A percentile compares a stretch with the other conserved stretches of the same genome.
These are phyloP conservation scores for Metopia argyrocephala DNA, from an alignment of 2,888 invertebrate species.

Conservation along the genomic window DNA sequence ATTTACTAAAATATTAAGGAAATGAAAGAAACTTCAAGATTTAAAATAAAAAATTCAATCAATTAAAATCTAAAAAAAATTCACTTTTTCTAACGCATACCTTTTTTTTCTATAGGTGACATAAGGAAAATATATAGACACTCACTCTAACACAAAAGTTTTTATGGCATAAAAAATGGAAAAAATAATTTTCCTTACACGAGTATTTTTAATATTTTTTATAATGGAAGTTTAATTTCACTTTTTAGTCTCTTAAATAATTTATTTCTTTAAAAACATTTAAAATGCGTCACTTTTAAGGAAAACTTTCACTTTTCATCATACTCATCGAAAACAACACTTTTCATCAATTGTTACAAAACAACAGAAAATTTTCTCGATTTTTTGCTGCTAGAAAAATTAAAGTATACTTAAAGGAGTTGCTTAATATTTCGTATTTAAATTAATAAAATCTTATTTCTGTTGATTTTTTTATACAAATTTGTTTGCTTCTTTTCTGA, in stretches of 20 bases:
- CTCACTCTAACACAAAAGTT: background rate
- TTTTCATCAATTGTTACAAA: conserved; percentile 33
- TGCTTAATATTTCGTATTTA: background rate
- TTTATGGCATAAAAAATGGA: background rate
- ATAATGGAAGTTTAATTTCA: too few relatives aligned
- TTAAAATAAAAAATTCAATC: conserved; percentile 23
- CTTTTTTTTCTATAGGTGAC: conserved; percentile 18
- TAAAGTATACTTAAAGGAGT: background rate
- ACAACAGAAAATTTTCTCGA: background rate
- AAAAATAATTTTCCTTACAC: background rate
- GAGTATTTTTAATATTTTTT: background rate
- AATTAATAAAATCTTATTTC: background rate
- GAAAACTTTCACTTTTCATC: conserved; percentile 53
- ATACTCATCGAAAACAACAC: background rate
- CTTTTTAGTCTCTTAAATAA: background rate
- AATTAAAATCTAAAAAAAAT: background rate
- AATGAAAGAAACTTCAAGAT: background rate
- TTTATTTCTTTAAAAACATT: background rate
- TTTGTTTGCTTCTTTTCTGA: background rate
- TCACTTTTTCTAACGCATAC: background rate
- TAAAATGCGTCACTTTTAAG: conserved; percentile 44
- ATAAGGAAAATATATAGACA: conserved; percentile 12
- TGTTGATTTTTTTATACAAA: background rate
- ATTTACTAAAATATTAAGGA: background rate
- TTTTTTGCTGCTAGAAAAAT: background rate